Percentiles rank a stretch among this genome's conserved stretches.
phyloP scores from a whole-genome alignment of 2,797 vertebrate species.

The Simalia tracyae region DNA sequence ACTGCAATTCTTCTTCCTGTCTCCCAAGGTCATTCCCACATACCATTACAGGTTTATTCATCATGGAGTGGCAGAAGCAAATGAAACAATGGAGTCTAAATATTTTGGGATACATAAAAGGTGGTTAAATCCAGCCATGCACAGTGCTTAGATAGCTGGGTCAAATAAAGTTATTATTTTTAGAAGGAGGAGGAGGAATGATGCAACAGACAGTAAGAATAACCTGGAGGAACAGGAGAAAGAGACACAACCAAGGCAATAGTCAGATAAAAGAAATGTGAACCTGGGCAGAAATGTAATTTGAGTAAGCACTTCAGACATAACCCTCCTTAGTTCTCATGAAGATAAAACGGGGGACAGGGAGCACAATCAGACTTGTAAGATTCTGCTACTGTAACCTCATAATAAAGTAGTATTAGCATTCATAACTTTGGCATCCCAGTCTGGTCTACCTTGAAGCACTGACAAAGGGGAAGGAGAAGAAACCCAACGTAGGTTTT shows the following conservation, averaged over 20 bases:
- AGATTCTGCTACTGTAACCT: background rate
- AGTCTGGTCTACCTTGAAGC: background rate
- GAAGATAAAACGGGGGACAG: background rate
- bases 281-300: background rate
- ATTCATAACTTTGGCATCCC: background rate
- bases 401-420: background rate
- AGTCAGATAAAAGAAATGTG: background rate
- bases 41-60: background rate
- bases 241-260: background rate
- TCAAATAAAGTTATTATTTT: background rate
- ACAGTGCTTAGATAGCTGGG: background rate
- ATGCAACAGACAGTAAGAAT: background rate
- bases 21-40: background rate
- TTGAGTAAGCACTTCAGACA: background rate
- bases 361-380: background rate
- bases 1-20: background rate
- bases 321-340: background rate
- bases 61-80: background rate
- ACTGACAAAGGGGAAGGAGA: background rate
- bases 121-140: background rate
- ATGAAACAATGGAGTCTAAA: background rate
- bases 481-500: background rate
- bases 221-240: background rate
- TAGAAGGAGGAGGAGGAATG: background rate
- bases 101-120: background rate